Evolutionary conservation across 2,797 vertebrate genomes (phyloP).

Genomic region (Momotus momota): DNA sequence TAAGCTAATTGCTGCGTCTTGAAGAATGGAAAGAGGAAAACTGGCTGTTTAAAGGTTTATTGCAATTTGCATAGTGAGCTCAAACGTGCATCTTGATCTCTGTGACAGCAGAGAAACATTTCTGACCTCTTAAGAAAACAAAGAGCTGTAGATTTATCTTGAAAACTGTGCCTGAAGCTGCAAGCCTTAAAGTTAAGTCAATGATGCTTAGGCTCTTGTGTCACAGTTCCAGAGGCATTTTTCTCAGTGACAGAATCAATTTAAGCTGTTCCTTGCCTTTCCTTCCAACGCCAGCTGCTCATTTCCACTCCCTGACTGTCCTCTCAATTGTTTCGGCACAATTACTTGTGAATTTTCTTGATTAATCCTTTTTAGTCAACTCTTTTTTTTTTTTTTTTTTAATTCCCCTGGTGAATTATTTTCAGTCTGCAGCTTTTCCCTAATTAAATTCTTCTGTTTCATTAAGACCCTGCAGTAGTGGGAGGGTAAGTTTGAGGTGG

Average conservation of each 20-base stretch:
- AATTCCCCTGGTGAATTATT: not conserved
- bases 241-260: not conserved
- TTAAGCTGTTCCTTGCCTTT: not conserved
- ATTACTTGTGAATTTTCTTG: not conserved
- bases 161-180: not conserved
- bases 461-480: not conserved
- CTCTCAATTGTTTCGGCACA: not conserved
- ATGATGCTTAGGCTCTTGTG: not conserved
- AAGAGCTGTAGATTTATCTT: not conserved
- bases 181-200: not conserved
- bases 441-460: not conserved
- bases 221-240: not conserved
- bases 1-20: not conserved
- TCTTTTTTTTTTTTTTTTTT: not conserved
- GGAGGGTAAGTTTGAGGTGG: not conserved
- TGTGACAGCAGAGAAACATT: not conserved
- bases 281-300: not conserved
- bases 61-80: not conserved
- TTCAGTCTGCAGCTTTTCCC: no score
- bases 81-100: not conserved
- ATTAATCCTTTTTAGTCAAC: not conserved
- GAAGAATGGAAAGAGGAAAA: not conserved
- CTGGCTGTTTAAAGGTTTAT: not conserved
- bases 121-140: not conserved
- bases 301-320: not conserved